These are phyloP conservation scores for Alfaro cultratus DNA, from an alignment of 2,797 vertebrate genomes.

Conservation along the genomic window DNA sequence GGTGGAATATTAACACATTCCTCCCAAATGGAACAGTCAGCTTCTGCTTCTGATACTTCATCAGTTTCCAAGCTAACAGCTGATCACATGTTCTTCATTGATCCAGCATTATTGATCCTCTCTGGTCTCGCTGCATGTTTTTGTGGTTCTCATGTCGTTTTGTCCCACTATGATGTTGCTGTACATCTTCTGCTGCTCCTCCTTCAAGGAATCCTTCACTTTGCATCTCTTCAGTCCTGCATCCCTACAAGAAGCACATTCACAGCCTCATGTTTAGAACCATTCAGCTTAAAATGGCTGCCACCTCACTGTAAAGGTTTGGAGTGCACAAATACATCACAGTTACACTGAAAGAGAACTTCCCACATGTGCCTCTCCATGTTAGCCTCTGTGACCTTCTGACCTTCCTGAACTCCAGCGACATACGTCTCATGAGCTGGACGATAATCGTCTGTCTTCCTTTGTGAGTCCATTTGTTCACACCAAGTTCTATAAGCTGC, in stretches of 20 bases:
- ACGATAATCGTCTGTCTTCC: not conserved
- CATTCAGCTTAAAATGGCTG: not conserved
- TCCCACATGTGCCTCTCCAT: not conserved
- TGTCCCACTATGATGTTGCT: slow-evolving; percentile 89
- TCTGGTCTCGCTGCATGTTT: not conserved
- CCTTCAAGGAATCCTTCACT: slow-evolving; percentile 89
- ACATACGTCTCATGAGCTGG: not conserved
- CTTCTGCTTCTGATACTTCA: not conserved
- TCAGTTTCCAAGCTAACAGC: not conserved
- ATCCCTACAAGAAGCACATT: slow-evolving; percentile 82
- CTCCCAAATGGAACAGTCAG: not conserved
- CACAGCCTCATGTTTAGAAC: not conserved
- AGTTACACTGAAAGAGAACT: not conserved
- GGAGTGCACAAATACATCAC: not conserved
- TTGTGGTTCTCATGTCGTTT: slow-evolving; percentile 24
- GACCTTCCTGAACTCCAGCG: not conserved
- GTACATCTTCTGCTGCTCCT: slow-evolving; percentile 95
- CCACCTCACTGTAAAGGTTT: not conserved
- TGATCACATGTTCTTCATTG: not conserved
- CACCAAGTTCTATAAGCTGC: not conserved
- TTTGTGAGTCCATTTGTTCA: not conserved
- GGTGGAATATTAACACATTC: not conserved
- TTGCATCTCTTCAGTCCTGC: slow-evolving; percentile 91
- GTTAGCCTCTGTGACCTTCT: not conserved
- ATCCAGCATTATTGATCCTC: not conserved